phyloP scores from a whole-genome alignment of 2,797 vertebrate species.

The Phaenicophaeus curvirostris region DNA sequence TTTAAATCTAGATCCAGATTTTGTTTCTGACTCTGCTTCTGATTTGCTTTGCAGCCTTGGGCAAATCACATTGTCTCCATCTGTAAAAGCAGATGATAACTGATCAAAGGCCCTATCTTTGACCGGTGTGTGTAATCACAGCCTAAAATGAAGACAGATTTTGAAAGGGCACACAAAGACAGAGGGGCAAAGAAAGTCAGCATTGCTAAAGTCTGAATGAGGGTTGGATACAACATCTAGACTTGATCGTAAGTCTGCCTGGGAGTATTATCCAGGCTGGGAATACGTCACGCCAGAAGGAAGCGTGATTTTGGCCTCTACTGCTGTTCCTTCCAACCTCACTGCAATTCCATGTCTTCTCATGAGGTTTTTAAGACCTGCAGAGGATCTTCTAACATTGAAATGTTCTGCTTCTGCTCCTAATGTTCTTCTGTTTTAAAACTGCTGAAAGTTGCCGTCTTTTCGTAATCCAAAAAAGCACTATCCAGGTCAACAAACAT shows the following conservation, averaged over 20 bases:
- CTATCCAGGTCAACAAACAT: neutral
- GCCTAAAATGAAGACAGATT: conserved; percentile 22
- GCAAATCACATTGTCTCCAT: conserved; percentile 30
- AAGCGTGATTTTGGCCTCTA: neutral
- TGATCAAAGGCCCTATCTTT: conserved; percentile 45
- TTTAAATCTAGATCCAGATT: conserved; percentile 32
- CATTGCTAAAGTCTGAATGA: neutral
- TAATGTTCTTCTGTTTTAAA: neutral
- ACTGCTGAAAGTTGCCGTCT: neutral
- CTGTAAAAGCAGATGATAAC: conserved; percentile 52
- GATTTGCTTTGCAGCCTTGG: conserved; percentile 33
- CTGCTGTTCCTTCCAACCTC: neutral
- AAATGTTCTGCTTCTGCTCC: neutral
- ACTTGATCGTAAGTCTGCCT: neutral
- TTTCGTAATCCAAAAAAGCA: neutral
- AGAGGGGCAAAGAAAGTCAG: neutral
- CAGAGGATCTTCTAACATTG: neutral
- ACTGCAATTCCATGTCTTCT: neutral
- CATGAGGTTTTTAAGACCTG: neutral
- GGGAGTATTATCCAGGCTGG: neutral
- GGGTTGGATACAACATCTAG: neutral
- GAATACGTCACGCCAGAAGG: neutral
- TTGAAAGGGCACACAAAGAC: neutral
- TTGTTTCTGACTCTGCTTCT: conserved; percentile 44
- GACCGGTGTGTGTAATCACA: neutral